Evolutionary conservation across 2,797 vertebrate species (phyloP).

Genomic region (Acipenser oxyrinchus): DNA sequence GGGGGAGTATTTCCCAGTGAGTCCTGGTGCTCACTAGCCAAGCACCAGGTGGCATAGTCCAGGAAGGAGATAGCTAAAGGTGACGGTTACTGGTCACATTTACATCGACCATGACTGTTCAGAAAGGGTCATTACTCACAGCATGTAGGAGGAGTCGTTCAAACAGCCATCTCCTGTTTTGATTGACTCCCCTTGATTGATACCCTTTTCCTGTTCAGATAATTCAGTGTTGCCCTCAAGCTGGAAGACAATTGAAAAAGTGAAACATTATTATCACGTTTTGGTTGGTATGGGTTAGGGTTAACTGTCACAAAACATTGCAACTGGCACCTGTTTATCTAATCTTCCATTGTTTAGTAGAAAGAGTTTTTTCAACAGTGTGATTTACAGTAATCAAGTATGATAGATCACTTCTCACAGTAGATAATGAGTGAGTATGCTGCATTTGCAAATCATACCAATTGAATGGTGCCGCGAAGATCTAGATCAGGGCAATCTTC

Average conservation of each 20-base stretch:
- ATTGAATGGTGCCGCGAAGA: not conserved
- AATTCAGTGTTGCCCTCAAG: constrained; percentile 1
- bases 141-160: not conserved
- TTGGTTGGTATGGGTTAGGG: too few relatives aligned
- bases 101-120: too few relatives aligned
- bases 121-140: not conserved
- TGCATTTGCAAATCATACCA: constrained; percentile 1
- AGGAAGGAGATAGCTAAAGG: too few relatives aligned
- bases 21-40: too few relatives aligned
- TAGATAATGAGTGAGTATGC: too few relatives aligned
- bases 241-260: constrained; percentile 2
- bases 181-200: not conserved
- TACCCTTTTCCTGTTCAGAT: not conserved
- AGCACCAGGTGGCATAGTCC: too few relatives aligned
- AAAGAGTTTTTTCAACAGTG: not conserved
- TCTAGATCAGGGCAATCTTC: not conserved
- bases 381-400: not conserved
- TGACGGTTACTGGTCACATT: too few relatives aligned
- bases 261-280: too few relatives aligned
- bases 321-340: too few relatives aligned
- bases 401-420: not conserved
- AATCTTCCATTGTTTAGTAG: not conserved
- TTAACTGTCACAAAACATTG: too few relatives aligned
- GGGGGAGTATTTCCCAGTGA: too few relatives aligned
- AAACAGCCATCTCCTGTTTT: not conserved